phyloP scores from a whole-genome alignment of 1,140 invertebrate genomes.

The Galleria mellonella region DNA sequence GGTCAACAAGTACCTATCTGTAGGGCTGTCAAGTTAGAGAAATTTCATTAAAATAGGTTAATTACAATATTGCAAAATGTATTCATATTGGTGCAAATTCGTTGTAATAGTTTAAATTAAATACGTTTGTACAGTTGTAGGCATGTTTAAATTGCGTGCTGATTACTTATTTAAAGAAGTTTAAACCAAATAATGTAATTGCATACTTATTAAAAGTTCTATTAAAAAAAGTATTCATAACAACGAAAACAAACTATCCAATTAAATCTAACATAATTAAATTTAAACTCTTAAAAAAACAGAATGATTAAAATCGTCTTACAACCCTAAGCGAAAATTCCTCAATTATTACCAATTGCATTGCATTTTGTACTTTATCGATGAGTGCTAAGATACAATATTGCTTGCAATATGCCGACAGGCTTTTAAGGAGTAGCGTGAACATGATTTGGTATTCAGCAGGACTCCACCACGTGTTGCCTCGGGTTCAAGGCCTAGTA shows the following conservation, averaged over 20 bases:
- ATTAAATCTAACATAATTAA: too few species aligned
- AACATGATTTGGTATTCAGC: constrained; percentile 45
- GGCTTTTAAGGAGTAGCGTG: constrained; percentile 37
- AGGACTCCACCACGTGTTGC: constrained; percentile 48
- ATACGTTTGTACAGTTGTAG: too few species aligned
- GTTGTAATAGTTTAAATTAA: too few species aligned
- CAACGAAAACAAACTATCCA: too few species aligned
- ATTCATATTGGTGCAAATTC: too few species aligned
- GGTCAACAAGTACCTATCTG: constrained; percentile 38
- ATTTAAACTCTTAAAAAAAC: too few species aligned
- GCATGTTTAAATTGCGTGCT: too few species aligned
- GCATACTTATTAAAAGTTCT: too few species aligned
- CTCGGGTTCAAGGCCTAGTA: constrained; percentile 44
- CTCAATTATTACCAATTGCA: constrained; percentile 11
- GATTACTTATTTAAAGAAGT: too few species aligned
- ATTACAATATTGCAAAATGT: too few species aligned
- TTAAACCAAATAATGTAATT: too few species aligned
- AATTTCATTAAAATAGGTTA: neutral
- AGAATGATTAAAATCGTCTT: neutral
- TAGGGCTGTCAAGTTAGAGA: constrained; percentile 20
- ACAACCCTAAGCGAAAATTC: constrained; percentile 33
- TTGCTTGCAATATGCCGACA: constrained; percentile 17
- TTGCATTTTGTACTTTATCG: constrained; percentile 26
- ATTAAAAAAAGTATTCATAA: too few species aligned
- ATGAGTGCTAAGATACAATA: constrained; percentile 26